A percentile compares a stretch with the other conserved stretches of the same genome.
phyloP scores from a whole-genome alignment of 2,113 vertebrate species.

The Chaetodon trifascialis region DNA sequence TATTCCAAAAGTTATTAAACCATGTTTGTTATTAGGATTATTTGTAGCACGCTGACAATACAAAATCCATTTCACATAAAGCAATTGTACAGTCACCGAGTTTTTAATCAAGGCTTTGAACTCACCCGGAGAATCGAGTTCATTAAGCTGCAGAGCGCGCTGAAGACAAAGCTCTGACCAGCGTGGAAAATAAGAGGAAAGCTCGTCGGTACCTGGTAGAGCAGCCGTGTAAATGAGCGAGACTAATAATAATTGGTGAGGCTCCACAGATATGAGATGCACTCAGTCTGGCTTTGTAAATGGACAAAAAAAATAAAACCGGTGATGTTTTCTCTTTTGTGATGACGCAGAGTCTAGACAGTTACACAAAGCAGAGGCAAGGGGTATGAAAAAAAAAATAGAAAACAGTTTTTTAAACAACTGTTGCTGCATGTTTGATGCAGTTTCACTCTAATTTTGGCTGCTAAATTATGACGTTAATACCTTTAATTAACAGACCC shows the following conservation, averaged over 20 bases:
- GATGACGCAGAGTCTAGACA: constrained; percentile 11
- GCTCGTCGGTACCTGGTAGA: neutral
- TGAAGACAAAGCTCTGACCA: constrained; percentile 6
- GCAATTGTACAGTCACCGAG: neutral
- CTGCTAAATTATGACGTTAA: neutral
- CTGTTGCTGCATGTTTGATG: neutral
- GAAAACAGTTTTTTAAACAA: neutral
- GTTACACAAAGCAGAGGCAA: neutral
- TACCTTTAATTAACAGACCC: neutral
- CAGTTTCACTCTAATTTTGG: neutral
- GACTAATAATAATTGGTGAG: neutral
- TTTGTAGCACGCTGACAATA: neutral
- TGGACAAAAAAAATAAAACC: neutral
- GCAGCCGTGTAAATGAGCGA: neutral
- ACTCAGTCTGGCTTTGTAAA: neutral
- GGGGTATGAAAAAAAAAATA: neutral
- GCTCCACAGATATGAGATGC: neutral
- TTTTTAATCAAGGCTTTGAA: constrained; percentile 34
- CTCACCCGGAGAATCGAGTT: neutral
- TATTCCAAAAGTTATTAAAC: neutral
- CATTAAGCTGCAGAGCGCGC: constrained; percentile 15
- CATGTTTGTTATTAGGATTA: neutral
- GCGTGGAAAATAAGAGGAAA: neutral
- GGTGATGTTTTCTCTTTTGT: neutral
- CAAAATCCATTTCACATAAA: neutral